These are phyloP conservation scores for Bovichtus diacanthus DNA, from an alignment of 2,797 vertebrate genomes.

Conservation along the genomic window DNA sequence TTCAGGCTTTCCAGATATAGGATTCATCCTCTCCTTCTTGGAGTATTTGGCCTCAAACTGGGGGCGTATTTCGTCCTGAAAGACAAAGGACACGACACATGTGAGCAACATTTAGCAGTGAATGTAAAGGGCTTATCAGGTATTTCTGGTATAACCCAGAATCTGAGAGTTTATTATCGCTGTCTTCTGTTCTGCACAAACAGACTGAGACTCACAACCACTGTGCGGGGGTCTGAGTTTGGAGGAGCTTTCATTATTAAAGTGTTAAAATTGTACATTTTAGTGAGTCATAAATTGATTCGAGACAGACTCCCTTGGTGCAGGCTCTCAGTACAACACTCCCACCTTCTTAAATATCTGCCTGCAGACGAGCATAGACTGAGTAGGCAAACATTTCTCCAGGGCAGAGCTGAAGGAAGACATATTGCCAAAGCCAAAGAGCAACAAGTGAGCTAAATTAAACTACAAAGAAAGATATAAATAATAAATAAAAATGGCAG, in stretches of 20 bases:
- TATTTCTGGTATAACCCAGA: background rate
- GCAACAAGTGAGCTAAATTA: background rate
- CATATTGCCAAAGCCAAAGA: slow-evolving; percentile 1
- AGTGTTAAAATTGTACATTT: slow-evolving; percentile 1
- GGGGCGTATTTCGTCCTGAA: slow-evolving; percentile 93
- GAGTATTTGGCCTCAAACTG: slow-evolving; percentile 98
- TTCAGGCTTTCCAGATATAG: slow-evolving; percentile 95
- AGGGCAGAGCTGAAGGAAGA: background rate
- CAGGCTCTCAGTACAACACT: background rate
- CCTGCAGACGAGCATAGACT: background rate
- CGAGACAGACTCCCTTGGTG: background rate
- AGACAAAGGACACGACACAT: background rate
- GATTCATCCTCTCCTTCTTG: slow-evolving; percentile 94
- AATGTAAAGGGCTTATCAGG: background rate
- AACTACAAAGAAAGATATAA: background rate
- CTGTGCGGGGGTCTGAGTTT: background rate
- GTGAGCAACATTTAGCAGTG: background rate
- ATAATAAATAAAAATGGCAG: background rate
- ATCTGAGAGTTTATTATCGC: slow-evolving; percentile 4
- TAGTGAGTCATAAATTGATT: slow-evolving; percentile 23
- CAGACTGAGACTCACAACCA: slow-evolving; percentile 36
- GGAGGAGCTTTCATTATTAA: background rate
- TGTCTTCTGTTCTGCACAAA: slow-evolving; percentile 19
- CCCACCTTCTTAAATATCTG: background rate
- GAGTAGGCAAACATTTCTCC: background rate